Percentiles rank a stretch among this genome's conserved stretches.
phyloP scores from a whole-genome alignment of 2,113 vertebrate genomes.

The Gopherus evgoodei region DNA sequence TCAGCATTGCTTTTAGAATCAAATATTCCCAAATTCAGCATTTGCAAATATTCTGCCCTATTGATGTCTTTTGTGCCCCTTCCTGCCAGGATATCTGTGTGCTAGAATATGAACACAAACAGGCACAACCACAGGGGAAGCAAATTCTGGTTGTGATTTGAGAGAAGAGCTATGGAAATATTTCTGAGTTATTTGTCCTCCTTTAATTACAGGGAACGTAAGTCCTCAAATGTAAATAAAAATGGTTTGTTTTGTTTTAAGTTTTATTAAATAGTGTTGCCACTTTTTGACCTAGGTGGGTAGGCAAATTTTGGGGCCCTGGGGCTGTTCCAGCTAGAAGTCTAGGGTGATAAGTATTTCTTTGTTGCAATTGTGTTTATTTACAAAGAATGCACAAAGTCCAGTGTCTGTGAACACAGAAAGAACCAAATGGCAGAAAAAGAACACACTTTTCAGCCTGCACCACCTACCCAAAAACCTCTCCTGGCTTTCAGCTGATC shows the following conservation, averaged over 20 bases:
- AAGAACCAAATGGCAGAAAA: background rate
- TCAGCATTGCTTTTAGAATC: background rate
- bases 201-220: background rate
- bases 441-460: background rate
- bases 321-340: no score
- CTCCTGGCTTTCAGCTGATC: background rate
- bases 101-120: background rate
- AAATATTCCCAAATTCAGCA: background rate
- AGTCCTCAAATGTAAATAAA: background rate
- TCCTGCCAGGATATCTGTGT: background rate
- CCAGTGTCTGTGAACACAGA: background rate
- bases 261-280: background rate
- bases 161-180: background rate
- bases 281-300: background rate
- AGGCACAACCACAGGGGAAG: background rate
- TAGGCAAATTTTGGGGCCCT: background rate
- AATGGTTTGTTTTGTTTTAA: no score
- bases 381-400: background rate
- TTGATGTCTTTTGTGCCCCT: background rate
- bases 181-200: background rate
- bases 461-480: background rate
- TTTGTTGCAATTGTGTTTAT: background rate
- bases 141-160: background rate
- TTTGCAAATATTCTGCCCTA: background rate
- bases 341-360: background rate